Base-by-base conservation (phyloP, 2,113 vertebrate species). In the Hystrix cristata region DNA sequence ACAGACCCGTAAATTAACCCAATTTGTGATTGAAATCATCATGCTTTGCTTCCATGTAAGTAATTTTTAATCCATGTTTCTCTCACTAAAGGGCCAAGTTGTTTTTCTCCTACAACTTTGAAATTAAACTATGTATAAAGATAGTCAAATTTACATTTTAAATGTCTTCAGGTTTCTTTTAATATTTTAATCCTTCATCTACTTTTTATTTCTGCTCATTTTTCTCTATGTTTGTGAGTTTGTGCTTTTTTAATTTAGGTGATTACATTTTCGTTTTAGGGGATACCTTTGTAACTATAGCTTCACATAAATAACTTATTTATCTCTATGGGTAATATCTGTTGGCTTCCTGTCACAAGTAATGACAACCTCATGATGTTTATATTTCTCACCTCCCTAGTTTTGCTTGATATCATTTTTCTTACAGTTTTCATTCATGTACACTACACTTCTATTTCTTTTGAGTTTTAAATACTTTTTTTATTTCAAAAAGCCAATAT, bases 1-100 rank as follows among this genome's bases (percentile, higher is more conserved):
- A 72, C 19, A 89, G 72, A 95, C 31, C 69, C 87, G 64, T 95
- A 85, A 89, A 95, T 97, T 96, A 95, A 90, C n/a, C 38, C 83
- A 95, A 43, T 87, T 93, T 69, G 12, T 62, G 82, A 96, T 57
- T 96, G 59, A 89, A 81, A 53, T 76, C 16, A 14, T 82, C 82
- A 91, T 81, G 93, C 94, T 93, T 82, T 82, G 51, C 11, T 1
- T 62, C 27, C 67, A 38, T 82, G 67, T 71, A 83, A 97, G 86
- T 65, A 72, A 14, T 25, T 89, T 97, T 96, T 94, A 96, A 96
- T 89, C 21, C 16, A 18, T 76, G 27, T 79, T 91, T 91, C n/a
- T 80, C 67, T 96, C 74, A 57, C n/a, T 76, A 31, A 19, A 93
- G 27, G 46, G 55, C n/a, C 31, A 85, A 87, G 31, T 87, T 94